Base-by-base conservation (phyloP, 2,888 invertebrate genomes). In the Cyaniris semiargus region DNA sequence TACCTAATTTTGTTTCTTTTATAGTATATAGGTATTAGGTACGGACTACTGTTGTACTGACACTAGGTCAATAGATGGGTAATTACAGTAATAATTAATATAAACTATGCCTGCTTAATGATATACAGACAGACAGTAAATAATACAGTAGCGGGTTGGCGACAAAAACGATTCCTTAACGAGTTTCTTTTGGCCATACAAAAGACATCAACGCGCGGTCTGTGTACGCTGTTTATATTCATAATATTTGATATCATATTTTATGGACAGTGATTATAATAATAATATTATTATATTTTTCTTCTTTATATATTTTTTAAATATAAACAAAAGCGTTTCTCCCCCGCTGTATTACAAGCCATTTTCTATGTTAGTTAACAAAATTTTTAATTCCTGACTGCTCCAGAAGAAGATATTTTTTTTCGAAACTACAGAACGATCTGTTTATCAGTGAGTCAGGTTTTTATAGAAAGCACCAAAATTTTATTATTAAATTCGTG, bases 111-210 rank as follows among this genome's bases (percentile, higher is more conserved):
- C 0, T 15, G 0, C 0, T 66, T 31, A 66, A 66, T 66, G 60
- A 58, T 23, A 66, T 23, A 23, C 27, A 66, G 66, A 27, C 6
- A 13, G 3, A 60, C 13, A 23, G 60, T 60, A 60, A 13, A 60
- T 58, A 21, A 60, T 66, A 18, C 23, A 66, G 66, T 66, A 27
- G 15, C 66, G 18, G 31, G 13, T 18, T 13, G 1, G 27, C 18
- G 0, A 15, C 27, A 66, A 66, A 66, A 66, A 27, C 66, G 66
- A 66, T 1, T 15, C 66, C 3, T 5, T 66, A 66, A 66, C 27
- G 66, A 66, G 66, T 66, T 66, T 66, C 66, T 66, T 66, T 66
- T 31, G 66, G 27, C 66, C 27, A 13, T 18, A 7, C 66, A 66
- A 66, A 66, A 18, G 66, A 66, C 66, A 66, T 66, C 66, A 66